These are phyloP conservation scores for Gasteruption jaculator DNA, from an alignment of 2,888 invertebrate species.

Conservation along the genomic window DNA sequence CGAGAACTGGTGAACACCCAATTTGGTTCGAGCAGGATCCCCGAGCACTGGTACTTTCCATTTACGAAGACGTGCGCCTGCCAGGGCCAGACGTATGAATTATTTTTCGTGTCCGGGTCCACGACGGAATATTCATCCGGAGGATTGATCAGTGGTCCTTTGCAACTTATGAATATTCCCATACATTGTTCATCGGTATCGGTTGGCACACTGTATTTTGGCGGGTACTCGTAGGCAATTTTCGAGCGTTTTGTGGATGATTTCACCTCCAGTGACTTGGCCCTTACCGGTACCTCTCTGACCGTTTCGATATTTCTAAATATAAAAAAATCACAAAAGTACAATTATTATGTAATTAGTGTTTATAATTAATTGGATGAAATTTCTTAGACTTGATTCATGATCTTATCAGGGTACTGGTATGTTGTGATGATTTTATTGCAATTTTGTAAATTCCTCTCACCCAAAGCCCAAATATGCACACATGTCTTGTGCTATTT, in stretches of 20 bases:
- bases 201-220: constrained; percentile 3
- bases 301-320: constrained; percentile 36
- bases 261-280: constrained; percentile 16
- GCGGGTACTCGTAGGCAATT: neutral
- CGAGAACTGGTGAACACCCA: constrained; percentile 61
- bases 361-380: constrained; percentile 2
- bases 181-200: constrained; percentile 25
- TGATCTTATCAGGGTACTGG: neutral
- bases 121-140: constrained; percentile 21
- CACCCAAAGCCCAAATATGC: constrained; percentile 66
- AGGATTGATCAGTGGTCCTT: constrained; percentile 27
- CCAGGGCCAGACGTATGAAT: constrained; percentile 64
- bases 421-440: no score
- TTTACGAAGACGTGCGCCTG: constrained; percentile 67
- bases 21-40: constrained; percentile 61
- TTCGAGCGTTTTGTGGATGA: no score
- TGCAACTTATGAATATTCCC: constrained; percentile 35
- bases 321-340: constrained; percentile 9
- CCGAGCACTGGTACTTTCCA: constrained; percentile 67
- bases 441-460: constrained; percentile 16
- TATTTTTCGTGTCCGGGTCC: constrained; percentile 22
- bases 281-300: constrained; percentile 27
- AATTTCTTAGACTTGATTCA: no score
- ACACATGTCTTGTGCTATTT: constrained; percentile 55
- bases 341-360: no score